Conservation (phyloP, 2,888 invertebrate genomes). For the Onthophagus sagittarius region DNA sequence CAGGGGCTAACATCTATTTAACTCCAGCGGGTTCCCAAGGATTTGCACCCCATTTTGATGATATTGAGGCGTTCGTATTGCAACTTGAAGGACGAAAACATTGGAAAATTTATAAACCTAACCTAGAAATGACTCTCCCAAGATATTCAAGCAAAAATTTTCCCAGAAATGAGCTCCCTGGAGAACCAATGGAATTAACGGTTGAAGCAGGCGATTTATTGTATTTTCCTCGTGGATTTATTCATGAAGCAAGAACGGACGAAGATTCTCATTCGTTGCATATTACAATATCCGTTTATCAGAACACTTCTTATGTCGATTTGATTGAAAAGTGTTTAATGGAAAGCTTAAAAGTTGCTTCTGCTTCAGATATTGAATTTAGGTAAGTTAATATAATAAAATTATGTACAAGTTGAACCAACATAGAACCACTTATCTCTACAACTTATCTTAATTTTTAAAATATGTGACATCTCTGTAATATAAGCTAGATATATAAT, state of each 20-base stretch:
- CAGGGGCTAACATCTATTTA: conserved; percentile 92
- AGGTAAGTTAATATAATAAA: conserved; percentile 47
- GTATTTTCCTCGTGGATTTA: conserved; percentile 88
- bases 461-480: no score
- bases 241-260: conserved; percentile 80
- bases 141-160: conserved; percentile 80
- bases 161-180: conserved; percentile 63
- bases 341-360: conserved; percentile 68
- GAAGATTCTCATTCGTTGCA: conserved; percentile 85
- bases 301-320: conserved; percentile 87
- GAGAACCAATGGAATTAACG: conserved; percentile 72
- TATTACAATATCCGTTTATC: conserved; percentile 89
- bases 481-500: no score
- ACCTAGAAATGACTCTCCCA: conserved; percentile 56
- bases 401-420: neutral
- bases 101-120: conserved; percentile 88
- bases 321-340: conserved; percentile 78
- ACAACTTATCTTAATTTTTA: no score
- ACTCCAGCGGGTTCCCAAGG: conserved; percentile 96
- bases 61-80: conserved; percentile 96
- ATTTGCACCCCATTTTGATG: conserved; percentile 98
- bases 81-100: conserved; percentile 94
- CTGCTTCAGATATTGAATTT: conserved; percentile 65
- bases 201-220: conserved; percentile 85
- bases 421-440: no score